phyloP scores from a whole-genome alignment of 2,797 vertebrate genomes.

The Hypotaenidia philippensis region DNA sequence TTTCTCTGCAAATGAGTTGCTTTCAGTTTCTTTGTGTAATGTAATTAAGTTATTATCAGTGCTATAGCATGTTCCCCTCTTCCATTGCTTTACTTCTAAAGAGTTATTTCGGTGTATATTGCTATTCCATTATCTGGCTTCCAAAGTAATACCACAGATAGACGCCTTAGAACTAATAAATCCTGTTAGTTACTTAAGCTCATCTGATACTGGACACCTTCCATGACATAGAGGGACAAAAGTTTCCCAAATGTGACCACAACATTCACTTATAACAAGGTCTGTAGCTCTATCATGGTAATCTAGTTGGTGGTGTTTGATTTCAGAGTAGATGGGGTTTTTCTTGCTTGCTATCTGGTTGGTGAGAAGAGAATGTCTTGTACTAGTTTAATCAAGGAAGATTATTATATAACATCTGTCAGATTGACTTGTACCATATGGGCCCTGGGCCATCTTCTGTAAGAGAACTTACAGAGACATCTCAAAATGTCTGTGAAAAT shows the following conservation, averaged over 20 bases:
- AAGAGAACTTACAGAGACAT: slow-evolving; percentile 67
- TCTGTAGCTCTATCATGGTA: background rate
- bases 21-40: background rate
- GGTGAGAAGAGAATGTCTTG: slow-evolving; percentile 57
- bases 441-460: slow-evolving; percentile 68
- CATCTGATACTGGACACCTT: background rate
- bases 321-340: background rate
- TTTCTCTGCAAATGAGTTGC: background rate
- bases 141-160: background rate
- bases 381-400: slow-evolving; percentile 59
- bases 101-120: background rate
- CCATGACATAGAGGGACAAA: background rate
- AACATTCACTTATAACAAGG: background rate
- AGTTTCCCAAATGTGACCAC: background rate
- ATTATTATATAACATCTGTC: slow-evolving; percentile 74
- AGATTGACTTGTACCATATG: slow-evolving; percentile 71
- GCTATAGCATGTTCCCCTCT: background rate
- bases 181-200: background rate
- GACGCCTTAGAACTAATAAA: background rate
- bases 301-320: background rate
- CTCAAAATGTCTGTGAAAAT: slow-evolving; percentile 74
- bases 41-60: background rate
- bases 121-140: background rate
- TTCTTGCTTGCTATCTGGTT: slow-evolving; percentile 24
- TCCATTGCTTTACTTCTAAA: background rate